phyloP scores from a whole-genome alignment of 2,888 invertebrate genomes.

The Cremastinae sp. region DNA sequence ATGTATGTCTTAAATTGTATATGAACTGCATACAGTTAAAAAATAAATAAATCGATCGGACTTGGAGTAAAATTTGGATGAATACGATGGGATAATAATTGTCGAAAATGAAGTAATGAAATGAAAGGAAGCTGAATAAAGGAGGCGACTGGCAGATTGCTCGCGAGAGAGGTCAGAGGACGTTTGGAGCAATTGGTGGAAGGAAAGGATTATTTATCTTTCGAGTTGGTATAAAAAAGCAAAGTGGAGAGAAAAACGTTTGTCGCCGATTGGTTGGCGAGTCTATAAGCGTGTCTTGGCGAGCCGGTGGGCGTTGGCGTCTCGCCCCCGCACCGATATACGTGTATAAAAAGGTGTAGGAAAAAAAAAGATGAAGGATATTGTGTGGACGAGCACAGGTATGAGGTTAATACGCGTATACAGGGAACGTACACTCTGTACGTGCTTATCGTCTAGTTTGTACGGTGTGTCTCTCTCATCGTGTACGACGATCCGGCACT shows the following conservation, averaged over 20 bases:
- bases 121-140: no score
- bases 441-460: slow-evolving; percentile 33
- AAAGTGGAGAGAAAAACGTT: slow-evolving; percentile 16
- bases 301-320: slow-evolving; percentile 60
- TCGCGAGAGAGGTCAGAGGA: no score
- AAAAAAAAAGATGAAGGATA: neutral
- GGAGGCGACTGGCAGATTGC: no score
- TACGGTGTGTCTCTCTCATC: slow-evolving; percentile 29
- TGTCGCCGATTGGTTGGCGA: slow-evolving; percentile 39
- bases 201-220: no score
- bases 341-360: slow-evolving; percentile 7
- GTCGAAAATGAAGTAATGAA: no score
- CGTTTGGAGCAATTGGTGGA: no score
- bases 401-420: slow-evolving; percentile 15
- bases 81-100: no score
- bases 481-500: slow-evolving; percentile 54
- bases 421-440: slow-evolving; percentile 13
- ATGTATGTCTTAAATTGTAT: no score
- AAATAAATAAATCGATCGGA: no score
- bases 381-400: neutral
- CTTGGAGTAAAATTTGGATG: no score
- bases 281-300: slow-evolving; percentile 36
- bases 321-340: slow-evolving; percentile 60
- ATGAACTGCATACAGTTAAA: no score
- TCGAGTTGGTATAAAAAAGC: slow-evolving; percentile 12